Conservation (phyloP, 2,888 invertebrate species). For the Leuctra nigra region DNA sequence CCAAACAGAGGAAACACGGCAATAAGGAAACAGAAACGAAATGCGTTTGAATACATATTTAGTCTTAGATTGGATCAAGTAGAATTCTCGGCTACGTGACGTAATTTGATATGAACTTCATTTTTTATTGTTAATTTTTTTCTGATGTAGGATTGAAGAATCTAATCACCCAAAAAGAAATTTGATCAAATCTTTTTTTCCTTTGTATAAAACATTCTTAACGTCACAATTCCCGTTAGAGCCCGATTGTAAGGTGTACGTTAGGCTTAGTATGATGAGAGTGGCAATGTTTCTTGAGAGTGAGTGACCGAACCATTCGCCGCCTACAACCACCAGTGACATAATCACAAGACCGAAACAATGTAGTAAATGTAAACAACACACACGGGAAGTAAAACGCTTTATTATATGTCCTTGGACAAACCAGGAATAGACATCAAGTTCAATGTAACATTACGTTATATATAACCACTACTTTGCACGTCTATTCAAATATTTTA, state of each 20-base stretch:
- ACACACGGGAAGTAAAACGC: neutral
- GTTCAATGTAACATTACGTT: constrained; percentile 3
- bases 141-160: constrained; percentile 7
- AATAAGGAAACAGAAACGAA: constrained; percentile 8
- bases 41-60: constrained; percentile 3
- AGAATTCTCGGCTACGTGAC: constrained; percentile 8
- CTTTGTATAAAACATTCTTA: constrained; percentile 10
- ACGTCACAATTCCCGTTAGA: constrained; percentile 13
- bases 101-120: constrained; percentile 13
- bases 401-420: neutral
- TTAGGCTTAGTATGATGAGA: no score
- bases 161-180: constrained; percentile 18
- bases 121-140: constrained; percentile 4
- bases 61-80: constrained; percentile 12
- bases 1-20: neutral
- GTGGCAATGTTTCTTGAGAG: no score
- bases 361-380: neutral
- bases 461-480: no score
- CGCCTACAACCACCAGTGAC: neutral
- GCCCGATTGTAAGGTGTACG: constrained; percentile 6
- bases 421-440: neutral
- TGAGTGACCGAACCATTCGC: neutral
- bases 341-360: neutral
- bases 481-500: no score
- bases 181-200: constrained; percentile 18